These are phyloP conservation scores for Pangasianodon gigas DNA, from an alignment of 2,113 vertebrate species.

Conservation along the genomic window DNA sequence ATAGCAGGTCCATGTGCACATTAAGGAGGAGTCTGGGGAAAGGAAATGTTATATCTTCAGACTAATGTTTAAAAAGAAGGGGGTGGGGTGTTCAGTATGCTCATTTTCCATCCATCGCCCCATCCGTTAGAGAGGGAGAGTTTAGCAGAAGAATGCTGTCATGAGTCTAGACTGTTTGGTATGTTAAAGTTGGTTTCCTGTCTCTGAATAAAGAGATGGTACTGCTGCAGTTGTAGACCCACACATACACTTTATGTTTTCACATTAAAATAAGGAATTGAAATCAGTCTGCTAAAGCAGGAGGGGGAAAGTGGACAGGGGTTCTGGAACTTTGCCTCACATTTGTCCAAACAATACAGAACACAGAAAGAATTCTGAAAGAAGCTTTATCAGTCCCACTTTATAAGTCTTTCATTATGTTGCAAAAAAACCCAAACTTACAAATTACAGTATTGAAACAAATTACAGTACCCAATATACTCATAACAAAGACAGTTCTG, in stretches of 20 bases:
- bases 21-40: neutral
- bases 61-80: slow-evolving; percentile 21
- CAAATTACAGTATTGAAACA: no score
- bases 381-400: neutral
- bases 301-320: neutral
- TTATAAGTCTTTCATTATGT: neutral
- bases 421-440: no score
- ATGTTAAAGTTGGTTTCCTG: slow-evolving; percentile 38
- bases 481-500: neutral
- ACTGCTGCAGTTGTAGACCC: slow-evolving; percentile 12
- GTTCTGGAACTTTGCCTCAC: neutral
- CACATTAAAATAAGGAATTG: neutral
- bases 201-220: slow-evolving; percentile 27
- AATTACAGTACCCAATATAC: neutral
- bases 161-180: slow-evolving; percentile 23
- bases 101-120: slow-evolving; percentile 28
- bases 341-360: slow-evolving; percentile 4
- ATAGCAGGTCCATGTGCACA: slow-evolving; percentile 25
- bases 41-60: slow-evolving; percentile 42
- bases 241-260: slow-evolving; percentile 25
- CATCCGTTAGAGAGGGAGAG: neutral
- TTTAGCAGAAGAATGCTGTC: slow-evolving; percentile 6
- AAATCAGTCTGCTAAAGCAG: neutral
- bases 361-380: slow-evolving; percentile 7
- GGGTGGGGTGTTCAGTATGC: neutral